Percentiles rank a stretch among this genome's conserved stretches.
These are phyloP conservation scores for Apocrypta bakeri DNA, from an alignment of 1,140 invertebrate genomes.

Conservation along the genomic window DNA sequence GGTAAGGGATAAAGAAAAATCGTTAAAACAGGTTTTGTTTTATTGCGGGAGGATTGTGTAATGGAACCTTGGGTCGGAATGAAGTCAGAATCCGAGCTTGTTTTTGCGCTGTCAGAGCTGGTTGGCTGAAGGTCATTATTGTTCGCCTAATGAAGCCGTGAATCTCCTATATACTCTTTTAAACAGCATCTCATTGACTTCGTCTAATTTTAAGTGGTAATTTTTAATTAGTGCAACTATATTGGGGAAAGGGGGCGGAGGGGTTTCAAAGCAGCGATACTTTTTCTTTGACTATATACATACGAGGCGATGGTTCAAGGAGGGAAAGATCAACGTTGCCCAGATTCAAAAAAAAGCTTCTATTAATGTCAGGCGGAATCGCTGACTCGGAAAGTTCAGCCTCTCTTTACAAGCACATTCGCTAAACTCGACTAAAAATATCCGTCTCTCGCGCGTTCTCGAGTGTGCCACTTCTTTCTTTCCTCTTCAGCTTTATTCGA, in stretches of 20 bases:
- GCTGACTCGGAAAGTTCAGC: slow-evolving; percentile 32
- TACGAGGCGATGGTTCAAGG: too few species aligned
- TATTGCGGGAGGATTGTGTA: slow-evolving; percentile 30
- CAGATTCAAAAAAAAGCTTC: neutral
- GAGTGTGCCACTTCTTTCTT: slow-evolving; percentile 33
- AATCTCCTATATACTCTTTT: neutral
- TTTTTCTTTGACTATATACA: too few species aligned
- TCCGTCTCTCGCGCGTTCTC: neutral
- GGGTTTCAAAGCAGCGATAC: too few species aligned
- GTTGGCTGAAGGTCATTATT: neutral
- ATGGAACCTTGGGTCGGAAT: slow-evolving; percentile 1
- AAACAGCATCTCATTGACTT: too few species aligned
- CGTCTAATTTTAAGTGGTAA: neutral
- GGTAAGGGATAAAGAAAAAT: slow-evolving; percentile 47
- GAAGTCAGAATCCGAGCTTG: slow-evolving; percentile 3
- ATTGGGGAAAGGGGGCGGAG: too few species aligned
- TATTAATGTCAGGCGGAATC: slow-evolving; percentile 29
- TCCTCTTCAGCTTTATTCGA: slow-evolving; percentile 24
- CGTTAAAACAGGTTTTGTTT: slow-evolving; percentile 38
- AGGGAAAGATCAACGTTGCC: neutral
- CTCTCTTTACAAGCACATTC: slow-evolving; percentile 26
- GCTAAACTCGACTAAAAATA: slow-evolving; percentile 39
- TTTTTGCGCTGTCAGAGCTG: neutral
- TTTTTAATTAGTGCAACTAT: neutral
- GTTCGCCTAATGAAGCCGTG: neutral